Evolutionary conservation across 2,888 invertebrate species (phyloP), one percentile per base, ranked within the genome.

Genomic region (Melanargia galathea): DNA sequence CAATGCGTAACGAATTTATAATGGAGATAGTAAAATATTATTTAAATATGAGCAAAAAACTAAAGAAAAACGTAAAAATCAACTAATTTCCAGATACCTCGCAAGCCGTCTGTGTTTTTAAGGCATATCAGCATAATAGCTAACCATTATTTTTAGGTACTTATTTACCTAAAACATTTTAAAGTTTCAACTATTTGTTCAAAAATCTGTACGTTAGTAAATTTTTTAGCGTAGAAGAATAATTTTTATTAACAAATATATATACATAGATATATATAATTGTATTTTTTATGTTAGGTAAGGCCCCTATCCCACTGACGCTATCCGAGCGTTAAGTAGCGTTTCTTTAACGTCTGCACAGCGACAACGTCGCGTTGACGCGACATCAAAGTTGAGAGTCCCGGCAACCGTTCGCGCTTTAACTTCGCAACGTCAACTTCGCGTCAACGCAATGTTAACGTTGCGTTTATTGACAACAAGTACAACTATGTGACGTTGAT

Each of bases 141-240:
- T 84, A 83, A 73, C 70, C 80, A 80, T 82, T 81, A 78, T 75
- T 75, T 33, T 77, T 75, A 75, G 74, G 74, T 63, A 79, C 75
- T 75, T 75, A 76, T 80, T 86, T 79, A 82, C 76, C 84, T 87
- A 86, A 87, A 82, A 83, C 78, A 71, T 80, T 85, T 83, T 75
- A 80, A 79, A 74, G 79, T 80, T 81, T 73, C 72, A 74, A 81
- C 73, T 74, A 78, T 64, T 82, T 82, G 73, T 83, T 84, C 72
- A 81, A 83, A 85, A 86, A 84, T 82, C 87, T 84, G 82, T 87
- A 82, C 84, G 57, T 83, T 16, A 57, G 57, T 83, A 10, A 57
- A 57, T 52, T 22, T 35, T 18, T 40, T 87, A 90, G 87, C 86
- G 83, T 90, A 90, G 90, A 90, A 90, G 90, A 90, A 90, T 90